These are phyloP conservation scores for Phrynosoma platyrhinos DNA, from an alignment of 2,113 vertebrate genomes.

Conservation along the genomic window DNA sequence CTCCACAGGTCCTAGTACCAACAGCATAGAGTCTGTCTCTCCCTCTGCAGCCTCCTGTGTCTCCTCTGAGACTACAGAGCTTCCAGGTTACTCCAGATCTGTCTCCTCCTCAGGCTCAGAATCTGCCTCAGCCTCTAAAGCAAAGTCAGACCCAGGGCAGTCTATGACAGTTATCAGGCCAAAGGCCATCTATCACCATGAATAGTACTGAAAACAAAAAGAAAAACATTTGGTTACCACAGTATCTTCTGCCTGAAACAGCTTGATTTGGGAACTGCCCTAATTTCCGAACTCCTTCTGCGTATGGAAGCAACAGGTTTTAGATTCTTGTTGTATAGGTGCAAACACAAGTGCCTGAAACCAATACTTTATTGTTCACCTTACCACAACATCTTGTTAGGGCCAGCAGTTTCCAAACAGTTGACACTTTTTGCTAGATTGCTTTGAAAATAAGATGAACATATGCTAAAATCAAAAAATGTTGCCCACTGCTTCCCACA, in stretches of 20 bases:
- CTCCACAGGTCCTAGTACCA: no score
- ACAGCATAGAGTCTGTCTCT: no score
- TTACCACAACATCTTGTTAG: not conserved
- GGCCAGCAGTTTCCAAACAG: constrained; percentile 25
- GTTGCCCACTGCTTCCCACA: not conserved
- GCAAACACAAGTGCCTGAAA: constrained; percentile 2
- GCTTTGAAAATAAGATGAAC: fast-evolving
- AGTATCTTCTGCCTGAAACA: constrained; percentile 36
- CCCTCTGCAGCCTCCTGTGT: no score
- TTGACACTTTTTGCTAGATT: constrained; percentile 14
- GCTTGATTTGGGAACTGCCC: not conserved
- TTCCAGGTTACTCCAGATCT: no score
- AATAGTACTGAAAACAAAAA: constrained; percentile 8
- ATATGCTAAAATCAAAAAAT: constrained; percentile 5
- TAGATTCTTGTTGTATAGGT: constrained; percentile 26
- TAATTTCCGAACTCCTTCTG: not conserved
- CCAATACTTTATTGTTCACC: not conserved
- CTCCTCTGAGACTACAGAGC: no score
- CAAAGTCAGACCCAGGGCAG: no score
- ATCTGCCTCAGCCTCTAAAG: no score
- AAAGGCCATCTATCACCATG: constrained; percentile 20
- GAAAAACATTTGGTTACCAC: not conserved
- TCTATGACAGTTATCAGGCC: not conserved
- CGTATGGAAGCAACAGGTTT: constrained; percentile 33
- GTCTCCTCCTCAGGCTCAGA: no score